These are phyloP conservation scores for Sinocyclocheilus rhinocerous DNA, from an alignment of 2,113 vertebrate genomes.

Conservation along the genomic window DNA sequence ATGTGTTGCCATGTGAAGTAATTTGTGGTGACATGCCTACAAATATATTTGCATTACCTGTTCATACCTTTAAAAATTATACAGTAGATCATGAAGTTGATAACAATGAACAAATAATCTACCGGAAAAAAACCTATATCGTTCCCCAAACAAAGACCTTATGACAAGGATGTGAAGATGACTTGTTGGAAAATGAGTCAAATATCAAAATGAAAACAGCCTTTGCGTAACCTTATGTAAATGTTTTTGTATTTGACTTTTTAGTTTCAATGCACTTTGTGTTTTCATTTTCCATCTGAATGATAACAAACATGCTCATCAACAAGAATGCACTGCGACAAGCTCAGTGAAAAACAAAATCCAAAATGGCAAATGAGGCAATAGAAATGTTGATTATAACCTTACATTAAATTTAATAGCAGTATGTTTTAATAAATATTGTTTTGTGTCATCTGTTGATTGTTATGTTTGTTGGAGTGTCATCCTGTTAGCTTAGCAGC, in stretches of 20 bases:
- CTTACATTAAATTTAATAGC: no score
- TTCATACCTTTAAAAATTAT: neutral
- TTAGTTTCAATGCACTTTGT: neutral
- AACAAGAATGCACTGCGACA: neutral
- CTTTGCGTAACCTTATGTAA: neutral
- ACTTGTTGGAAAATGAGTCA: conserved; percentile 2
- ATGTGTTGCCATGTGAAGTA: neutral
- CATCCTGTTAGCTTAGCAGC: neutral
- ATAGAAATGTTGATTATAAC: neutral
- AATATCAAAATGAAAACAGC: neutral
- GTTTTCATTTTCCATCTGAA: conserved; percentile 7
- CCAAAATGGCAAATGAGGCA: no score
- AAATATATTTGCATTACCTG: neutral
- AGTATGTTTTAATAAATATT: neutral
- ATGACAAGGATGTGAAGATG: neutral
- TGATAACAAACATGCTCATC: neutral
- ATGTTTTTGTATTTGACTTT: neutral
- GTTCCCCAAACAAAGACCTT: neutral
- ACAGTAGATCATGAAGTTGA: neutral
- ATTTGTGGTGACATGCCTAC: neutral
- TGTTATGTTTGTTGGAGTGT: neutral
- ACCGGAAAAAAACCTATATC: neutral
- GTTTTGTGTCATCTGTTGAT: neutral
- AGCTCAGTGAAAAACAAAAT: neutral
- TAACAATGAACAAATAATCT: neutral